Base-by-base conservation (phyloP, 1,140 invertebrate genomes). In the Triops cancriformis region DNA sequence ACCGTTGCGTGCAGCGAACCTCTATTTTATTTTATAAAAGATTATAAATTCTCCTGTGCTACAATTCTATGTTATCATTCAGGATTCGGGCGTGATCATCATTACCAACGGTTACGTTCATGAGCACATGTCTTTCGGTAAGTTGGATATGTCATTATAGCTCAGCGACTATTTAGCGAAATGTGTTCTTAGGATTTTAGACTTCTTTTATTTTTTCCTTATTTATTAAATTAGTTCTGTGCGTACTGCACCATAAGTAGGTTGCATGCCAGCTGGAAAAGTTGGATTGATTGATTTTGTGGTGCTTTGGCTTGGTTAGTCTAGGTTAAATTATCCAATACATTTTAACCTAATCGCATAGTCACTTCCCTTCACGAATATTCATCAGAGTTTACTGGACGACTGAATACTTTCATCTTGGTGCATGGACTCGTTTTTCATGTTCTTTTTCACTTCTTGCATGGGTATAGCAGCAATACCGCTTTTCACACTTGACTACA, bases 51-150 rank as follows among this genome's bases (percentile, higher is more conserved):
- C n/a, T 74, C 31, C 3, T 41, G 42, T 6, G 1, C 73, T 43
- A 10, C 23, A 64, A 64, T 64, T 14, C 14, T n/a, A 6, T 11
- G 26, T 11, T 26, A 28, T 28, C 14, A 73, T 37, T 31, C 83
- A 94, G 90, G 91, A 92, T 85, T 89, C 91, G 41, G 93, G 93
- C 73, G 89, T 92, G 2, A 88, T 93, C 6, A 86, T 95, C 45
- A 82, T 94, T 72, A 93, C 92, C 10, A 94, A 94, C 83, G 91
- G 89, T 78, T 85, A 88, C 78, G 85, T 85, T 3, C 86, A 88
- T 78, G 85, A 89, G 77, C 85, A 87, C 77, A 85, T 86, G 73
- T 88, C 88, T 64, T 85, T 87, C 80, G 83, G 90, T 91, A 87
- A 89, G 89, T 89, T 7, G 83, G 72, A 31, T 18, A 5, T n/a